These are phyloP conservation scores for Drosophila tripunctata DNA, from an alignment of 2,888 invertebrate species.

Conservation along the genomic window DNA sequence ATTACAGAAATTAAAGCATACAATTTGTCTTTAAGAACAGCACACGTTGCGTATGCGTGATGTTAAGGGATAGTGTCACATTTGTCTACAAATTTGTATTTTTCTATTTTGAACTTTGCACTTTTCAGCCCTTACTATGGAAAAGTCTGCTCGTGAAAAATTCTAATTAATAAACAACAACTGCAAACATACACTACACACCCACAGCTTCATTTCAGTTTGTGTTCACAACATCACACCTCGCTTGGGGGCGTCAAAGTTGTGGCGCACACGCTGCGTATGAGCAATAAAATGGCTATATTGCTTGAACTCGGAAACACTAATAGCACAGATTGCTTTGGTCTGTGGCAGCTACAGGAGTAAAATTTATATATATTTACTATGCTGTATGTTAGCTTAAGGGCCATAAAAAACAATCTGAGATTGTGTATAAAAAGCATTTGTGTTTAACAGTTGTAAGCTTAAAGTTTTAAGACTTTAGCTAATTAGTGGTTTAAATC, in stretches of 20 bases:
- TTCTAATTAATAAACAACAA: slow-evolving; percentile 15
- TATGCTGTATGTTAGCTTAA: background rate
- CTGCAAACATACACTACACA: no score
- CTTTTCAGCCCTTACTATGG: background rate
- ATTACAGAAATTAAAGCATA: slow-evolving; percentile 26
- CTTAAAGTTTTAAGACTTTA: no score
- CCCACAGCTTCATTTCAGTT: slow-evolving; percentile 5
- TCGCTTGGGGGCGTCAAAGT: background rate
- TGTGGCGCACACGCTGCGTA: slow-evolving; percentile 33
- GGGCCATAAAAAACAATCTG: no score
- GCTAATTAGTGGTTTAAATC: no score
- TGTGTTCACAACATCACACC: slow-evolving; percentile 6
- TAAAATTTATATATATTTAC: background rate
- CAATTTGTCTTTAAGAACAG: background rate
- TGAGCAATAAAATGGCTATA: slow-evolving; percentile 23
- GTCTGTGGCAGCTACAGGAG: background rate
- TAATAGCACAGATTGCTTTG: slow-evolving; percentile 3
- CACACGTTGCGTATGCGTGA: slow-evolving; percentile 31
- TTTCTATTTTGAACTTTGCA: slow-evolving; percentile 18
- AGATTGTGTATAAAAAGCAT: no score
- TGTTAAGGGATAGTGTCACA: slow-evolving; percentile 5
- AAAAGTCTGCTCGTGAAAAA: slow-evolving; percentile 1
- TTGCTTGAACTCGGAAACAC: background rate
- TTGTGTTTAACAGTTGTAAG: no score
- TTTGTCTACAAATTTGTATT: background rate